Evolutionary conservation across 2,888 invertebrate species (phyloP).

Genomic region (Scaptodrosophila latifasciaeformis): DNA sequence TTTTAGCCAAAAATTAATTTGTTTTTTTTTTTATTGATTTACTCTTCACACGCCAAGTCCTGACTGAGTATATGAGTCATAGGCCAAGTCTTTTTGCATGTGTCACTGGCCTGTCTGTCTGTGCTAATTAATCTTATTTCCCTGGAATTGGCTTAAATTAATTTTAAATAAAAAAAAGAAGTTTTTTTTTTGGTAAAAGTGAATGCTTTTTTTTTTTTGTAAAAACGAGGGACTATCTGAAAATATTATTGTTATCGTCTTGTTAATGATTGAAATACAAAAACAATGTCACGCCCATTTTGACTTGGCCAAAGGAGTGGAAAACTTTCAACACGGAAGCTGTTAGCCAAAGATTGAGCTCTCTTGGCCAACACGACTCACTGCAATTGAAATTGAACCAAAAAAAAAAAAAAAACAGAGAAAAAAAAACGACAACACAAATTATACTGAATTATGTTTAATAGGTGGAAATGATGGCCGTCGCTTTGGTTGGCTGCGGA

Average conservation of each 20-base stretch:
- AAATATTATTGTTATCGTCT: conserved; percentile 53
- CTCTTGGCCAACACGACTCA: too few species aligned
- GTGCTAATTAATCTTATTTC: conserved; percentile 63
- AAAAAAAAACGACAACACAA: conserved; percentile 32
- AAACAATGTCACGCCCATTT: conserved; percentile 39
- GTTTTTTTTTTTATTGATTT: too few species aligned
- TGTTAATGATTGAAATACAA: conserved; percentile 54
- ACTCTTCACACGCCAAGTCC: too few species aligned
- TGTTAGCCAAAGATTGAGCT: too few species aligned
- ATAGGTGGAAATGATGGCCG: conserved; percentile 66
- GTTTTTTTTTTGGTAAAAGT: conserved; percentile 36
- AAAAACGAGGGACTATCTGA: conserved; percentile 37
- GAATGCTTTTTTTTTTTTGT: conserved; percentile 39
- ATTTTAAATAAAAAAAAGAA: conserved; percentile 31
- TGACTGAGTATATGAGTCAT: conserved; percentile 5
- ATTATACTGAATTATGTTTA: conserved; percentile 65
- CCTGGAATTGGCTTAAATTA: conserved; percentile 58
- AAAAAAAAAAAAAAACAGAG: too few species aligned
- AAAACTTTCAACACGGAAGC: conserved; percentile 65
- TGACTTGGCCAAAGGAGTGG: conserved; percentile 16
- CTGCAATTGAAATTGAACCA: too few species aligned
- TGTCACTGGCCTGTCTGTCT: conserved; percentile 22
- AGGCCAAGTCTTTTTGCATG: conserved; percentile 13
- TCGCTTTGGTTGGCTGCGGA: conserved; percentile 17
- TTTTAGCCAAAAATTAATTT: too few species aligned